These are phyloP conservation scores for Ancistrus triradiatus DNA, from an alignment of 2,113 vertebrate genomes.

Conservation along the genomic window DNA sequence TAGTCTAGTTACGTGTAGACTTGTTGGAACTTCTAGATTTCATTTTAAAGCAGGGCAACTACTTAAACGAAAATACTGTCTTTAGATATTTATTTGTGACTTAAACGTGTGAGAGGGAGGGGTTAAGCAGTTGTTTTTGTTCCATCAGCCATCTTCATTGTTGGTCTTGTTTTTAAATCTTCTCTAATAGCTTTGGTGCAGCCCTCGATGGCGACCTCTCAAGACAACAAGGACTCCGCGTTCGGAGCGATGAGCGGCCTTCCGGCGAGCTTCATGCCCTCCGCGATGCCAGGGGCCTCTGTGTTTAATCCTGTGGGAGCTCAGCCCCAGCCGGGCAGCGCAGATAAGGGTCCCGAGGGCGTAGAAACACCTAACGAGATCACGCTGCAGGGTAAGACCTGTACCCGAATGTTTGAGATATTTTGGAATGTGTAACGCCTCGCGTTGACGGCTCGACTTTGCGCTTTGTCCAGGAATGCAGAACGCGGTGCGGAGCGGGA, in stretches of 20 bases:
- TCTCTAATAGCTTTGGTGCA: constrained; percentile 77
- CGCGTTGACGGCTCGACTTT: neutral
- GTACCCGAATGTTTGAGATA: neutral
- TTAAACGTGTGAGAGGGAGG: too few species aligned
- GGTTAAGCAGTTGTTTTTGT: too few species aligned
- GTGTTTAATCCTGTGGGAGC: constrained; percentile 80
- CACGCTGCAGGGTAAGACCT: constrained; percentile 77
- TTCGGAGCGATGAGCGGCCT: constrained; percentile 78
- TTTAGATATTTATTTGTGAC: too few species aligned
- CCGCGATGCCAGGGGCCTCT: constrained; percentile 76
- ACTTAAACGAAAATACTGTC: too few species aligned
- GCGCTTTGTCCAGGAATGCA: constrained; percentile 72
- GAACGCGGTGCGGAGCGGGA: constrained; percentile 77
- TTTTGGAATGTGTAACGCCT: too few species aligned
- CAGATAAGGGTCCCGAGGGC: constrained; percentile 80
- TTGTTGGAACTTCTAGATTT: too few species aligned
- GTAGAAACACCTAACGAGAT: constrained; percentile 78
- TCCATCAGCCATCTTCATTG: neutral
- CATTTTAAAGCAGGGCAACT: too few species aligned
- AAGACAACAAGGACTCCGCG: constrained; percentile 85
- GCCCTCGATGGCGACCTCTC: constrained; percentile 74
- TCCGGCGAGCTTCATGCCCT: constrained; percentile 79
- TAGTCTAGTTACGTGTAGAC: too few species aligned
- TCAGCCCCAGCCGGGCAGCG: constrained; percentile 62
- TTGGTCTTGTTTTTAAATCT: neutral